phyloP scores from a whole-genome alignment of 1,140 invertebrate genomes.

The Mizuhopecten yessoensis region DNA sequence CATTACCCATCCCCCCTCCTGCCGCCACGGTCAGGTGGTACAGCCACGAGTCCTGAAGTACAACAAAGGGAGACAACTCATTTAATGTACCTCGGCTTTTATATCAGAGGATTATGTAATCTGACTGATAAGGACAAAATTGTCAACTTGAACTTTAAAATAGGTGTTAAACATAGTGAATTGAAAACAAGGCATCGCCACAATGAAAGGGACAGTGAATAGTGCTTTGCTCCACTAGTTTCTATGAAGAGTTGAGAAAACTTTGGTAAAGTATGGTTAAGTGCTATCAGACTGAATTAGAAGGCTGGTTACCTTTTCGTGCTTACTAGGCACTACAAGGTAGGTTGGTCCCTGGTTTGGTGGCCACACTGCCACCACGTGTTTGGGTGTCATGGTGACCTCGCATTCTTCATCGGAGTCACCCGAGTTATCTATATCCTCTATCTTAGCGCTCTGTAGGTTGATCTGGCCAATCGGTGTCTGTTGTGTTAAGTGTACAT shows the following conservation, averaged over 20 bases:
- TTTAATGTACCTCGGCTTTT: too few species aligned
- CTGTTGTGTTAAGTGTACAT: constrained; percentile 83
- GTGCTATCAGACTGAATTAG: too few species aligned
- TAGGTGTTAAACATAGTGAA: too few species aligned
- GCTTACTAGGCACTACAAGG: constrained; percentile 93
- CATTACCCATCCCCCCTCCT: constrained; percentile 92
- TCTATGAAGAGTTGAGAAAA: too few species aligned
- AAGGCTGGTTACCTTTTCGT: constrained; percentile 89
- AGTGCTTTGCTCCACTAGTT: too few species aligned
- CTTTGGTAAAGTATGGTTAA: neutral
- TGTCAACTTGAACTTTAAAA: too few species aligned
- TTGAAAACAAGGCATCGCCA: too few species aligned
- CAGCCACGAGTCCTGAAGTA: constrained; percentile 92
- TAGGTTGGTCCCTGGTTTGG: constrained; percentile 95
- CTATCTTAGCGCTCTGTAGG: constrained; percentile 95
- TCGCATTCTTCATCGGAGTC: constrained; percentile 91
- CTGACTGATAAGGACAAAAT: too few species aligned
- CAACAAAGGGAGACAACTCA: neutral
- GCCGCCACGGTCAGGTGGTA: constrained; percentile 97
- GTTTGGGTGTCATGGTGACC: constrained; percentile 85
- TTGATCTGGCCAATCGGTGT: constrained; percentile 97
- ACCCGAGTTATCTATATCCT: constrained; percentile 94
- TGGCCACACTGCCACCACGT: constrained; percentile 95
- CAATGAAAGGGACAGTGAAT: too few species aligned
- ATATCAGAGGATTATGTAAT: too few species aligned